phyloP scores from a whole-genome alignment of 2,888 invertebrate species.

The Pristionchus arcanus region DNA sequence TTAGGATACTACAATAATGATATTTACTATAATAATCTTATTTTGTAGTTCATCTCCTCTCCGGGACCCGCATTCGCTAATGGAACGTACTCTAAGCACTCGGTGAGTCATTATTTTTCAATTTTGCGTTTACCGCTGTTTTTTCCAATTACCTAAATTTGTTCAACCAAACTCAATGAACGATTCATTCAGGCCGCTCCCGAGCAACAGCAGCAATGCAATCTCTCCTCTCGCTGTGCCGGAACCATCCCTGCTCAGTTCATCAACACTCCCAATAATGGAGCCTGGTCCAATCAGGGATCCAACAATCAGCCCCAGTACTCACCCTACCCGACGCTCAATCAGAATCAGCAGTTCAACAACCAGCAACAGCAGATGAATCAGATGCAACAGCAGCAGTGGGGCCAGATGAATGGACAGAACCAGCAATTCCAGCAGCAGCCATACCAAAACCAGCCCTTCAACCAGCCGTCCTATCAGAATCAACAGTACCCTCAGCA shows the following conservation, averaged over 20 bases:
- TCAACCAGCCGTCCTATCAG: constrained; percentile 8
- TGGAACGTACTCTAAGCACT: constrained; percentile 31
- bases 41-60: constrained; percentile 49
- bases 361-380: constrained; percentile 18
- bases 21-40: background rate
- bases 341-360: constrained; percentile 2
- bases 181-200: background rate
- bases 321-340: background rate
- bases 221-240: constrained; percentile 25
- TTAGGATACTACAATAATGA: background rate
- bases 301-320: background rate
- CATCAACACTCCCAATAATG: constrained; percentile 39
- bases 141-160: too few species aligned
- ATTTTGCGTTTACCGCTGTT: background rate
- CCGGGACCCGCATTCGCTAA: constrained; percentile 38
- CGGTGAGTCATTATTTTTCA: constrained; percentile 13
- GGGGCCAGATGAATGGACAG: background rate
- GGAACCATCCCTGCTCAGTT: constrained; percentile 46
- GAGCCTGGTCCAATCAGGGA: constrained; percentile 6
- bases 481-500: constrained; percentile 30
- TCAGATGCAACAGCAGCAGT: constrained; percentile 9
- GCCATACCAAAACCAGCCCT: background rate
- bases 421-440: constrained; percentile 22
- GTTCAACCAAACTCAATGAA: background rate
- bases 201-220: constrained; percentile 49